Evolutionary conservation across 2,888 invertebrate genomes (phyloP), one percentile per base, ranked within the genome.

Genomic region (Leptopilina myrica): DNA sequence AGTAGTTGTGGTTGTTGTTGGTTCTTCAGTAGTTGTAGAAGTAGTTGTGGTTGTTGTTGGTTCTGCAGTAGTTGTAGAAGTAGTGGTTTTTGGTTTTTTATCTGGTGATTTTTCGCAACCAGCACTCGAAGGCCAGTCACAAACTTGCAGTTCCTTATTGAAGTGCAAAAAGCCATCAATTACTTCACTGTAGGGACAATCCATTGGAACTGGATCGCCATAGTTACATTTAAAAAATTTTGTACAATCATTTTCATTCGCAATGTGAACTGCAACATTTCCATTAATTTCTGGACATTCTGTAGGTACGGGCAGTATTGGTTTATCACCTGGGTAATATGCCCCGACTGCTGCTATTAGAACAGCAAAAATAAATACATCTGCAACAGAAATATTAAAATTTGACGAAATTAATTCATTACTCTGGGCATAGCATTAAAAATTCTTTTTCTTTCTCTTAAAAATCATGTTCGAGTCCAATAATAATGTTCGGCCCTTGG

Each of bases 181-280:
- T 0, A 8, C 5, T 59, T 76, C 79, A 64, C 79, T 83, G 0
- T 65, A n/a, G 3, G 87, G 84, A 77, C 86, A 88, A 1, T 76
- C 7, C 78, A 75, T 64, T 6, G 80, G 2, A 5, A 80, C 59
- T 69, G 84, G 84, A 0, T 66, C 5, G 2, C 82, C 84, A 11
- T 78, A 14, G 14, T 69, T 7, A 12, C 53, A 69, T 14, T 4
- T 69, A 3, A 26, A 69, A 0, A 69, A n/a, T 62, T 85, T 85
- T 4, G 85, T 84, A 20, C 88, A 88, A 20, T 87, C 86, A 2
- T 12, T 26, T 26, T 87, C 86, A 75, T 88, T 85, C 0, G 79
- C 76, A 0, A 89, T 5, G n/a, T 83, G 80, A 66, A 88, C 64
- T 2, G 84, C 85, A 9, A 20, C 6, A 67, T 83, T n/a, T 0